phyloP scores from a whole-genome alignment of 37 sponge, comb jelly and placozoan genomes.

The Halichondria panicea region DNA sequence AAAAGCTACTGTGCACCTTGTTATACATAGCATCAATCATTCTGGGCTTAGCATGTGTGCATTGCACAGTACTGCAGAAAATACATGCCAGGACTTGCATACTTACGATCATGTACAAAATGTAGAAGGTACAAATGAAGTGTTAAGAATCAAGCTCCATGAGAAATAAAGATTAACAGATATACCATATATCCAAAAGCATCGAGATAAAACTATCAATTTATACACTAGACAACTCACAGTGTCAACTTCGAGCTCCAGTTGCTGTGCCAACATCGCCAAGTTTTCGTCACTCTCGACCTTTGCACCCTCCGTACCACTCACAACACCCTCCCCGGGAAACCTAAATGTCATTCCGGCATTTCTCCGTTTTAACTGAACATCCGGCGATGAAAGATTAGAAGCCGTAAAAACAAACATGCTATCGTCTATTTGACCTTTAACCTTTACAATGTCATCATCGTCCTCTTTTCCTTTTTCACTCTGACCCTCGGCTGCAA shows the following conservation, averaged over 20 bases:
- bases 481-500: too few species aligned
- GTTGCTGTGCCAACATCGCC: conserved; percentile 30
- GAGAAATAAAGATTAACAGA: too few species aligned
- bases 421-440: neutral
- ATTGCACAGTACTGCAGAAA: too few species aligned
- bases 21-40: too few species aligned
- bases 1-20: too few species aligned
- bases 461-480: neutral
- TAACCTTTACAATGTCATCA: neutral
- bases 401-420: conserved; percentile 31
- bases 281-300: conserved; percentile 6
- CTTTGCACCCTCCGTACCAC: conserved; percentile 10
- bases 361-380: neutral
- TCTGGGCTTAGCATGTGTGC: too few species aligned
- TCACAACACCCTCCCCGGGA: neutral
- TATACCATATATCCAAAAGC: too few species aligned
- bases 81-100: too few species aligned
- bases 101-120: too few species aligned
- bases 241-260: conserved; percentile 30
- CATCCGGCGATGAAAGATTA: neutral
- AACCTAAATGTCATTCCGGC: neutral
- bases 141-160: too few species aligned
- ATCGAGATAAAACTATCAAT: neutral
- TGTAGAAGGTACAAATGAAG: too few species aligned
- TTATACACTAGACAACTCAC: conserved; percentile 14